phyloP scores from a whole-genome alignment of 2,888 invertebrate genomes.

The Orthosia gothica region DNA sequence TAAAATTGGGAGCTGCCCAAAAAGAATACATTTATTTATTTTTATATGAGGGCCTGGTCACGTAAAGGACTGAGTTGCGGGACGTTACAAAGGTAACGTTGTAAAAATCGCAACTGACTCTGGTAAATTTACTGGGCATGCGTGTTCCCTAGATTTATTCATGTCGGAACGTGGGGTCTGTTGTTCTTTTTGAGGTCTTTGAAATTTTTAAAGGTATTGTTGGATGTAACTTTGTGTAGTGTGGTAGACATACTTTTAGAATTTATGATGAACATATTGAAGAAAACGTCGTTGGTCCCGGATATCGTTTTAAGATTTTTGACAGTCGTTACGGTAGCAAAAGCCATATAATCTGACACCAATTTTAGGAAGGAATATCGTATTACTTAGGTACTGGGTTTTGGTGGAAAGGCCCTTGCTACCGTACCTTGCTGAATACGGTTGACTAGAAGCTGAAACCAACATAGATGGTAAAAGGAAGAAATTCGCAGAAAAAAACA shows the following conservation, averaged over 20 bases:
- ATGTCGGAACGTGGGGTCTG: slow-evolving; percentile 42
- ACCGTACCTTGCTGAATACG: no score
- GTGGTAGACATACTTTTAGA: neutral
- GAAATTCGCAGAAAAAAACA: no score
- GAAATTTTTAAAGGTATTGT: slow-evolving; percentile 33
- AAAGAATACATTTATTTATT: slow-evolving; percentile 78
- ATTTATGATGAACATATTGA: no score
- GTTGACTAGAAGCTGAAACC: no score
- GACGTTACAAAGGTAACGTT: slow-evolving; percentile 66
- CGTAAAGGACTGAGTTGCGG: slow-evolving; percentile 72
- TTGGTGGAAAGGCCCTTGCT: no score
- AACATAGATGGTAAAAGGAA: no score
- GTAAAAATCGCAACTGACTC: slow-evolving; percentile 66
- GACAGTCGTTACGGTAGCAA: no score
- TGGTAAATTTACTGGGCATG: slow-evolving; percentile 61
- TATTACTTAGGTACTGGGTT: no score
- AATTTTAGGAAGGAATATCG: no score
- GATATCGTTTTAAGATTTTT: no score
- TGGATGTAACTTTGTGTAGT: neutral
- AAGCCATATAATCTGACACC: no score
- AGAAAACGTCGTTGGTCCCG: no score
- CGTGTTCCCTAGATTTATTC: slow-evolving; percentile 65
- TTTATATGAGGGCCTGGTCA: slow-evolving; percentile 76
- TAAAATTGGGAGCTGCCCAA: slow-evolving; percentile 71
- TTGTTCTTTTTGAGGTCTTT: slow-evolving; percentile 34